phyloP scores from a whole-genome alignment of 2,113 vertebrate genomes.

The Oncorhynchus clarkii region DNA sequence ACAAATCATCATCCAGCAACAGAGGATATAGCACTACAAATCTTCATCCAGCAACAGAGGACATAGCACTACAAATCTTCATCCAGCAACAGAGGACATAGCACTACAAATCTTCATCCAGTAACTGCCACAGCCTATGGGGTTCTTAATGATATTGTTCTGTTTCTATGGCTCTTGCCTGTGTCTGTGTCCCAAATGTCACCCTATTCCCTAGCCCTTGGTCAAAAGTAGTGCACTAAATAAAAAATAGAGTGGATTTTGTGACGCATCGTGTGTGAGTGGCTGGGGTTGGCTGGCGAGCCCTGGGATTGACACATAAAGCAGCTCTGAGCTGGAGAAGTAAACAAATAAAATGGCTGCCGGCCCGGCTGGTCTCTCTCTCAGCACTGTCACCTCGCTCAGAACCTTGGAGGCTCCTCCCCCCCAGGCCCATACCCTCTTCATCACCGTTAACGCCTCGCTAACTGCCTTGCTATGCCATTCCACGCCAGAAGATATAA shows the following conservation, averaged over 20 bases:
- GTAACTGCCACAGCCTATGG: not conserved
- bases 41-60: too few species aligned
- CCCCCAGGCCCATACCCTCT: slow-evolving; percentile 44
- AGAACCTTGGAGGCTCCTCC: slow-evolving; percentile 16
- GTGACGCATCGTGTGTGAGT: slow-evolving; percentile 34
- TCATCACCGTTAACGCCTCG: slow-evolving; percentile 68
- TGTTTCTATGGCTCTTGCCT: slow-evolving; percentile 23
- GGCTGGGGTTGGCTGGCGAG: slow-evolving; percentile 44
- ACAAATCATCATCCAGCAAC: too few species aligned
- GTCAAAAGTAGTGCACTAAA: too few species aligned
- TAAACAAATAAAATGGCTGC: slow-evolving; percentile 51
- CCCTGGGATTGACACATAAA: slow-evolving; percentile 49
- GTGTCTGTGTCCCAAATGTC: not conserved
- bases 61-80: too few species aligned
- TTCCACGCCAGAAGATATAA: slow-evolving; percentile 37
- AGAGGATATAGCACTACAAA: too few species aligned
- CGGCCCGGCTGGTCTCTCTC: slow-evolving; percentile 41
- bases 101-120: not conserved
- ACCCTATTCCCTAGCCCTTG: too few species aligned
- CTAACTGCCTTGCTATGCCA: slow-evolving; percentile 44
- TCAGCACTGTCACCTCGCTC: slow-evolving; percentile 51
- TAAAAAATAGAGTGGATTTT: too few species aligned
- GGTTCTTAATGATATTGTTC: slow-evolving; percentile 31
- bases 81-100: too few species aligned
- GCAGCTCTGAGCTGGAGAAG: slow-evolving; percentile 47